Base-by-base conservation (phyloP, 2,888 invertebrate species). In the Baronia brevicornis region DNA sequence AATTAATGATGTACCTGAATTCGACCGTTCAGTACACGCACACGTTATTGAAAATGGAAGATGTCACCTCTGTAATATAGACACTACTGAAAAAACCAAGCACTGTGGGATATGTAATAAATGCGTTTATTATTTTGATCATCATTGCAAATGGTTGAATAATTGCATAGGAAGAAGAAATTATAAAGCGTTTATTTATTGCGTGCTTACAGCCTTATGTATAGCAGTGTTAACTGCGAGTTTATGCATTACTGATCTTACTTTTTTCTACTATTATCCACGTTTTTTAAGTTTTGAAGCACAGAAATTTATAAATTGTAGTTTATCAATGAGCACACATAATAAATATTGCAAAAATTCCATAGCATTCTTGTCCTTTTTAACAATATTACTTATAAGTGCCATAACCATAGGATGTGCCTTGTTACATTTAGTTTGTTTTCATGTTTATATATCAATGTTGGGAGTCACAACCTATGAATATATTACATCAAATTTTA, bases 121-220 rank as follows among this genome's bases (percentile, higher is more conserved):
- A 87, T 98, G 98, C 77, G 94, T 98, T 28, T 90, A 91, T 6
- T 88, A 90, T 36, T 98, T 98, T 75, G 98, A 98, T 70, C 98
- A 98, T 72, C 98, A 98, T 75, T 98, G 98, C 86, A 96, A 97
- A 86, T 98, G 98, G 98, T 86, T 98, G 48, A 98, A 98, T 85
- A 97, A 96, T 75, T 98, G 98, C 82, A 90, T 98, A 40, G 98
- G 98, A 4, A 89, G 89, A 23, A 86, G 95, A 49, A 98, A 97
- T 72, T 98, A 97, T 86, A 87, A 86, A 22, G 89, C 91, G 13
- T 96, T 96, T 70, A 86, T 95, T 47, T 89, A 90, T 65, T 92
- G 93, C 60, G 90, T 95, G 33, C 85, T 89, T 36, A 91, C 93
- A 29, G 94, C 94, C 10, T 88, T 93, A 41, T 78, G 90, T 36